These are phyloP conservation scores for Sminthurides aquaticus DNA, from an alignment of 2,888 invertebrate genomes.

Conservation along the genomic window DNA sequence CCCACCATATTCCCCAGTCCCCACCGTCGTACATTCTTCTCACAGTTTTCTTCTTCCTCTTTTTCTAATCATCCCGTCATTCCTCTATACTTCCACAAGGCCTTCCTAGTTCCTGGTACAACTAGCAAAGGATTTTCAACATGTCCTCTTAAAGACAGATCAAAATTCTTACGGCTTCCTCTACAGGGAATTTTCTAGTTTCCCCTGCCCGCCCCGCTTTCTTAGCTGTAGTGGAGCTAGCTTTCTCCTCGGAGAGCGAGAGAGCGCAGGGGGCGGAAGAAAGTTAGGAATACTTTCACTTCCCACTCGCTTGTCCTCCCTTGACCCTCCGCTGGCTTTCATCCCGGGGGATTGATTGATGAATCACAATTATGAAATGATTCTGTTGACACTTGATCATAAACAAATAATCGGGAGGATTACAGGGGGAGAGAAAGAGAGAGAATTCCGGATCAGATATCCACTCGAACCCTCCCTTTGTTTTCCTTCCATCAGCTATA, in stretches of 20 bases:
- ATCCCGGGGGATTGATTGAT: conserved; percentile 21
- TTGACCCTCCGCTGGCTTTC: too few relatives aligned
- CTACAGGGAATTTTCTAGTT: too few relatives aligned
- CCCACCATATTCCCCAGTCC: neutral
- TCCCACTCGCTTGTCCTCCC: too few relatives aligned
- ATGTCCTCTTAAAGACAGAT: too few relatives aligned
- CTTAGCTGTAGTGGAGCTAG: too few relatives aligned
- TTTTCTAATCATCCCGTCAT: neutral
- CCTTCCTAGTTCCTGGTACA: too few relatives aligned
- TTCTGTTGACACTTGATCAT: conserved; percentile 29
- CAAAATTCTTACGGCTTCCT: too few relatives aligned
- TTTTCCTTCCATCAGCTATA: neutral
- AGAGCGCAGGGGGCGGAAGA: too few relatives aligned
- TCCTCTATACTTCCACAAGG: neutral
- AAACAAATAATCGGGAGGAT: conserved; percentile 26
- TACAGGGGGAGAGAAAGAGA: conserved; percentile 18
- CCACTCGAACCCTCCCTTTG: neutral
- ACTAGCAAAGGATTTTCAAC: too few relatives aligned
- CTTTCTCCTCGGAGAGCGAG: too few relatives aligned
- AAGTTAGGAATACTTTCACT: too few relatives aligned
- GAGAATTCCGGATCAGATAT: conserved; percentile 13
- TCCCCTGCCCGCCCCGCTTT: too few relatives aligned
- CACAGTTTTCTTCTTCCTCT: conserved; percentile 1
- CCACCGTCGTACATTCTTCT: neutral
- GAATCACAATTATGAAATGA: conserved; percentile 28